Percentiles rank a stretch among this genome's conserved stretches.
Conservation (phyloP, 2,113 vertebrate genomes). For the Sorex araneus region DNA sequence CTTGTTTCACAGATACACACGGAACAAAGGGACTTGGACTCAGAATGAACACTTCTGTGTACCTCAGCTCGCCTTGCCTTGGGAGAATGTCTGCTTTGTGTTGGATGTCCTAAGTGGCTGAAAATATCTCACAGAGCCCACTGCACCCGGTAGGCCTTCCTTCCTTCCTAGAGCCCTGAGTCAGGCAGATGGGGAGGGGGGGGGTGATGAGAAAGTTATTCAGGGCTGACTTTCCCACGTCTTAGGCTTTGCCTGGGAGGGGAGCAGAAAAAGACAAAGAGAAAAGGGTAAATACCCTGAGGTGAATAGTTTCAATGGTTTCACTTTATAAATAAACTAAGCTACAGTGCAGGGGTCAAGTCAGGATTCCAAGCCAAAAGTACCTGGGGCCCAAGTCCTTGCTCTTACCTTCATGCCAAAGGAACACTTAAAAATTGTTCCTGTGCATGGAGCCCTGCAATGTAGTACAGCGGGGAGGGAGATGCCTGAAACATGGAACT, state of each 20-base stretch:
- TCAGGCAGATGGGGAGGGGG: no score
- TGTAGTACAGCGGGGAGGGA: no score
- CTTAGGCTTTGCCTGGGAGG: neutral
- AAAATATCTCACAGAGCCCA: neutral
- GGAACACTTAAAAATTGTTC: constrained; percentile 10
- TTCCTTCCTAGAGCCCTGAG: neutral
- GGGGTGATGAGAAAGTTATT: neutral
- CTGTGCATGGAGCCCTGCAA: no score
- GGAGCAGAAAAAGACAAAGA: neutral
- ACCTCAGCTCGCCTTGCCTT: neutral
- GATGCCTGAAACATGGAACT: no score
- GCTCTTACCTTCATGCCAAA: neutral
- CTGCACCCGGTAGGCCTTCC: neutral
- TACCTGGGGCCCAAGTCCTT: neutral
- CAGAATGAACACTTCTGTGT: neutral
- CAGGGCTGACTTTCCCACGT: neutral
- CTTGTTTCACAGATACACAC: no score
- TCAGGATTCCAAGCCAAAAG: neutral
- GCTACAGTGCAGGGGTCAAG: neutral
- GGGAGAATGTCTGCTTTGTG: neutral
- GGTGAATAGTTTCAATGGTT: neutral
- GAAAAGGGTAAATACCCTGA: neutral
- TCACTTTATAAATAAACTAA: neutral
- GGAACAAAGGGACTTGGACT: neutral
- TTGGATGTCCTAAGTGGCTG: neutral